Conservation (phyloP, 2,797 vertebrate genomes). For the Emydoidea blandingii region DNA sequence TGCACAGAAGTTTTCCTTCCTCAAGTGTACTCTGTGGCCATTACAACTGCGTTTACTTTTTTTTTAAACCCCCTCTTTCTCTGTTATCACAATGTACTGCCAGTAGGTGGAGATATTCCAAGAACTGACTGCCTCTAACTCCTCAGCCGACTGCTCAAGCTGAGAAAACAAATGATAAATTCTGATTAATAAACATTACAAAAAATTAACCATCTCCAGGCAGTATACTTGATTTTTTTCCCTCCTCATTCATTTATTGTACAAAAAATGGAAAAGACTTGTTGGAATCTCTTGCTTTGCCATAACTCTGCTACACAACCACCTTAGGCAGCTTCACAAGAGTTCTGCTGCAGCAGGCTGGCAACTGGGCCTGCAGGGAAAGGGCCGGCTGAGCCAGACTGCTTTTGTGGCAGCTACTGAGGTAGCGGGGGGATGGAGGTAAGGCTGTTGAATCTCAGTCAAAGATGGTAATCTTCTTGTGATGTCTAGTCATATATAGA, state of each 20-base stretch:
- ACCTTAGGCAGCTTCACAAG: neutral
- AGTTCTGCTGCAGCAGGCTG: neutral
- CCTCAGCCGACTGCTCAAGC: neutral
- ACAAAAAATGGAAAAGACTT: neutral
- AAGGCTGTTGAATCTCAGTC: neutral
- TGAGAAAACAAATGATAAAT: neutral
- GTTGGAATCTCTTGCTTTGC: neutral
- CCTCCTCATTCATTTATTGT: neutral
- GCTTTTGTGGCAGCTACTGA: neutral
- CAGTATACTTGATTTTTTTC: neutral
- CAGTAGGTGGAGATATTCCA: neutral
- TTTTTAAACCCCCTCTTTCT: too few species aligned
- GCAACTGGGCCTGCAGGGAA: neutral
- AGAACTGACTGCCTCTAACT: neutral
- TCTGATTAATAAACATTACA: neutral
- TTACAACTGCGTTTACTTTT: too few species aligned
- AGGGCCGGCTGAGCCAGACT: neutral
- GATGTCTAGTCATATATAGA: neutral
- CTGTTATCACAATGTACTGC: too few species aligned
- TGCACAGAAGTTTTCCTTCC: too few species aligned
- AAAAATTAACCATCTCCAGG: neutral
- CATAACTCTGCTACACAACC: neutral
- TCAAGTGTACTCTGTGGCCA: too few species aligned
- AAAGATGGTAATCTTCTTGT: neutral
- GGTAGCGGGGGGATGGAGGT: neutral